Evolutionary conservation across 64 coral and sea anemone species (phyloP), one percentile per base, ranked within the genome.

Genomic region (Trachythela sp.): DNA sequence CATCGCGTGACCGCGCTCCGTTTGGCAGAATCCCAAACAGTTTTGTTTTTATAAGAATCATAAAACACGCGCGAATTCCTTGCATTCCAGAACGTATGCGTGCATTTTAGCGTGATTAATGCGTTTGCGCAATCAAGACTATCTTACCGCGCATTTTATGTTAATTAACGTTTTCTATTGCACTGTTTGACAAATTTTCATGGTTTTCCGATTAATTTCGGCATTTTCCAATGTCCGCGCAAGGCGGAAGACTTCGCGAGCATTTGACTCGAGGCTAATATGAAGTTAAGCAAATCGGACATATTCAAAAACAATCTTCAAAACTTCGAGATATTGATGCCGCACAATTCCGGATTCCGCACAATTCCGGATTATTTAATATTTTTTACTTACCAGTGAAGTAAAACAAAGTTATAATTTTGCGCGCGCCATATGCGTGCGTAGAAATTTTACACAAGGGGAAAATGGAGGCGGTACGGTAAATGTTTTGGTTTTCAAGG

Each of bases 21-120:
- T 64, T 64, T 20, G 56, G 20, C 20, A 64, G 22, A 64, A n/a
- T 64, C 56, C 56, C 56, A 27, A 64, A 26, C 6, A 64, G 24
- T 64, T 64, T 64, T 64, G 56, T 64, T 64, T 64, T 64, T 64
- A 64, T 64, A 64, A 64, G 56, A 64, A 64, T 22, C 56, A 6
- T 64, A 64, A 20, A 64, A 20, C 22, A 20, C 20, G 20, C 56
- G 18, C 56, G n/a, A n/a, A 64, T 64, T n/a, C 6, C 22, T 64
- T 18, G 56, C 56, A 27, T 64, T 20, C 56, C 56, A 64, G 56
- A n/a, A 4, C 0, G 8, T 64, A 49, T 49, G 22, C 49, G 49
- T 52, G 49, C 56, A 27, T 64, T 64, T 52, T 11, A 11, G 56
- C 56, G 56, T 27, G 56, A 64, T 20, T 6, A n/a, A n/a, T 64